These are phyloP conservation scores for Betta splendens DNA, from an alignment of 2,797 vertebrate species.

Conservation along the genomic window DNA sequence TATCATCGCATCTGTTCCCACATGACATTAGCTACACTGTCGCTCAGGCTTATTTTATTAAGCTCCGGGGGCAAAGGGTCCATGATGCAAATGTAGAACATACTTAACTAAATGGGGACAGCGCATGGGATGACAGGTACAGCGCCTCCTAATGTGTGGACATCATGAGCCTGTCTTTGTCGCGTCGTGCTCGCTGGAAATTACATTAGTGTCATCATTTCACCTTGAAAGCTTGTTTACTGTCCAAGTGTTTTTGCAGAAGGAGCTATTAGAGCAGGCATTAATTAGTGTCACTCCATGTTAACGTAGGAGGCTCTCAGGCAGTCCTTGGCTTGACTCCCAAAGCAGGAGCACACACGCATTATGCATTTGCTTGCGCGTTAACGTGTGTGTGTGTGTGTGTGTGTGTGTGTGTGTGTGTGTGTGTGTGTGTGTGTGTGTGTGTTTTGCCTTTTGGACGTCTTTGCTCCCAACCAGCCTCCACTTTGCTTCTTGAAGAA, in stretches of 20 bases:
- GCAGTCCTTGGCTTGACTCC: slow-evolving; percentile 55
- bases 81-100: slow-evolving; percentile 48
- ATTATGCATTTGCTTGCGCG: background rate
- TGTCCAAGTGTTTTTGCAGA: slow-evolving; percentile 60
- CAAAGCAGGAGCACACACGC: slow-evolving; percentile 21
- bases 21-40: slow-evolving; percentile 28
- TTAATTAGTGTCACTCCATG: slow-evolving; percentile 71
- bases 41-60: slow-evolving; percentile 41
- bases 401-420: slow-evolving; percentile 1
- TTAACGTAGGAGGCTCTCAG: slow-evolving; percentile 54
- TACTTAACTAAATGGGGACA: slow-evolving; percentile 43
- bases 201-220: slow-evolving; percentile 55
- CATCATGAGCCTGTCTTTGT: slow-evolving; percentile 39
- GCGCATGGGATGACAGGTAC: slow-evolving; percentile 52
- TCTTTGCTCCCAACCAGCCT: background rate
- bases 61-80: slow-evolving; percentile 23
- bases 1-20: slow-evolving; percentile 46
- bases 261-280: slow-evolving; percentile 58
- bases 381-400: too few species aligned
- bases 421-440: too few species aligned
- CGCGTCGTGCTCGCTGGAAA: slow-evolving; percentile 31
- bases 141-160: slow-evolving; percentile 51
- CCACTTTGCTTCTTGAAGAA: background rate
- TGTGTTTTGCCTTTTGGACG: background rate
- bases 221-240: slow-evolving; percentile 69